phyloP scores from a whole-genome alignment of 2,113 vertebrate species.

The Rhynchomys soricoides region DNA sequence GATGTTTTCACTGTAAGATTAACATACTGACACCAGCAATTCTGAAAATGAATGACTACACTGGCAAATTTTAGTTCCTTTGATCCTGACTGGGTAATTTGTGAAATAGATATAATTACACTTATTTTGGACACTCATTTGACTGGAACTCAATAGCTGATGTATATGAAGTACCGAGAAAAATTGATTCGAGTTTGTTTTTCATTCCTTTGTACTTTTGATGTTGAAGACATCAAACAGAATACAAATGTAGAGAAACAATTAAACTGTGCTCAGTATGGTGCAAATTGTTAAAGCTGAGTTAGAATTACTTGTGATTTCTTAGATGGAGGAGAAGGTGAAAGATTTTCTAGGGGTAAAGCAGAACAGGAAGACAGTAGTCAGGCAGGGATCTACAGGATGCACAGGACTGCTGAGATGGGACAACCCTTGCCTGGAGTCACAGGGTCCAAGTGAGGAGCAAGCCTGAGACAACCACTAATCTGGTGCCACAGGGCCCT shows the following conservation, averaged over 20 bases:
- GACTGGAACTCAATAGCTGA: neutral
- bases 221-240: neutral
- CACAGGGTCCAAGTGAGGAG: neutral
- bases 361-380: fast-evolving
- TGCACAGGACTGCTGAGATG: neutral
- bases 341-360: neutral
- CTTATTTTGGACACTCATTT: neutral
- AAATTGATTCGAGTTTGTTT: neutral
- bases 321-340: neutral
- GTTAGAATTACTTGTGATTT: fast-evolving
- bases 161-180: neutral
- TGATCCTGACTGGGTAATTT: neutral
- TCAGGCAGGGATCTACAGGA: neutral
- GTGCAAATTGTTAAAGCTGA: neutral
- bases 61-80: neutral
- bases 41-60: neutral
- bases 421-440: neutral
- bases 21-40: neutral
- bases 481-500: neutral
- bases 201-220: neutral
- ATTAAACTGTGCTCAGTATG: neutral
- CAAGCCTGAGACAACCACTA: neutral
- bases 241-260: neutral
- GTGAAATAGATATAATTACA: neutral
- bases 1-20: neutral